These are phyloP conservation scores for Holothuria glaberrima DNA, from an alignment of 35 echinoderm and acorn worm species.

Conservation along the genomic window DNA sequence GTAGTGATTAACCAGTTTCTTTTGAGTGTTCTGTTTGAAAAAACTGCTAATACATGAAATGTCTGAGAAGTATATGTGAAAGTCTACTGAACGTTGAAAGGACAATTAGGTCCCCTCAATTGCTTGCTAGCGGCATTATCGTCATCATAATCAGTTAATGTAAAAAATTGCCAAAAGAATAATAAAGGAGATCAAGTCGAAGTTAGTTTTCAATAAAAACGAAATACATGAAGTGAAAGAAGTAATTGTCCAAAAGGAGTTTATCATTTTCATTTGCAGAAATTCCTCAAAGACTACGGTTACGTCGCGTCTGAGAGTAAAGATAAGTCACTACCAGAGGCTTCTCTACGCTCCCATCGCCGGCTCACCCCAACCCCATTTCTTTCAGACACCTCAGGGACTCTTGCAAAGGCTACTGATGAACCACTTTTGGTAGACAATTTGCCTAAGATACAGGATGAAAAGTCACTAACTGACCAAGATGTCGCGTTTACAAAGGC, in stretches of 20 bases:
- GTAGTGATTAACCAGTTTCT: no score
- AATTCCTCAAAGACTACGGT: conserved; percentile 89
- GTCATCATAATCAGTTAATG: not conserved
- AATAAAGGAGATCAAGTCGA: not conserved
- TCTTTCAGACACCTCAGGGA: not conserved
- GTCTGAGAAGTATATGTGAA: no score
- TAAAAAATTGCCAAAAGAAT: not conserved
- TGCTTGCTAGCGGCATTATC: no score
- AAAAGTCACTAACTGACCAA: not conserved
- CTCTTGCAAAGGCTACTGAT: not conserved
- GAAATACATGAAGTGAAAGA: not conserved
- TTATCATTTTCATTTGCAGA: conserved; percentile 49
- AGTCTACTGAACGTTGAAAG: no score
- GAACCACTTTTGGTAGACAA: no score
- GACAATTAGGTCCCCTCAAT: no score
- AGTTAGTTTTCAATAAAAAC: not conserved
- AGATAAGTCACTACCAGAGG: not conserved
- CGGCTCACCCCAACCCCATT: not conserved
- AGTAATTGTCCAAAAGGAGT: not conserved
- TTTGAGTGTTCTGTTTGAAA: no score
- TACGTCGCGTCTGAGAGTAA: conserved; percentile 58
- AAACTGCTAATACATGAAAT: no score
- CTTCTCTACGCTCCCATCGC: not conserved
- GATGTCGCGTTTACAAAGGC: conserved; percentile 49
- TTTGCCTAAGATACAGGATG: not conserved